Conservation (phyloP, 2,797 vertebrate species). For the Semaprochilodus insignis region DNA sequence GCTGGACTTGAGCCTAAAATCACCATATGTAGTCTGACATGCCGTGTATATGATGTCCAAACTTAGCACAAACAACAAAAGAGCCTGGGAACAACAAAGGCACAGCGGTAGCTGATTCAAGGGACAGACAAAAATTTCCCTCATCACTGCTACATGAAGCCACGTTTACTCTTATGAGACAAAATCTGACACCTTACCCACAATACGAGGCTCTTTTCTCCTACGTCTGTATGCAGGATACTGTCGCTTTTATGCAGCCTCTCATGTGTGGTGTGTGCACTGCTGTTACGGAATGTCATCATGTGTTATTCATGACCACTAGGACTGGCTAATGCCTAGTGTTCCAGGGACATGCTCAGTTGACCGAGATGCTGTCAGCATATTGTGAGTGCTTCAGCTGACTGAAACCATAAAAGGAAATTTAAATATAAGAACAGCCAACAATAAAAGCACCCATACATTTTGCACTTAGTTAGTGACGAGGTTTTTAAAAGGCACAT, state of each 20-base stretch:
- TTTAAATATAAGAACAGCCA: not conserved
- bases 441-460: not conserved
- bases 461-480: not conserved
- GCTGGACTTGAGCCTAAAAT: not conserved
- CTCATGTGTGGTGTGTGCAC: conserved; percentile 31
- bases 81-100: conserved; percentile 46
- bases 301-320: conserved; percentile 56
- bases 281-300: conserved; percentile 42
- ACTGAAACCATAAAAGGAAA: not conserved
- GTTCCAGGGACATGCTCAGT: conserved; percentile 47
- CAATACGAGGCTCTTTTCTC: conserved; percentile 22
- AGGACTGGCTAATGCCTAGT: conserved; percentile 43
- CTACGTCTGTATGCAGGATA: not conserved
- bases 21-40: not conserved
- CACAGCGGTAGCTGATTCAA: conserved; percentile 33
- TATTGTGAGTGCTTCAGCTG: not conserved
- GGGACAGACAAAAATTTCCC: conserved; percentile 14
- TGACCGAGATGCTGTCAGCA: conserved; percentile 28
- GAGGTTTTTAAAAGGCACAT: not conserved
- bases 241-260: conserved; percentile 31
- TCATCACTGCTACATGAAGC: conserved; percentile 14
- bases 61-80: not conserved
- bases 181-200: conserved; percentile 33
- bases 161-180: conserved; percentile 14
- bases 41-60: not conserved